These are phyloP conservation scores for Stegostoma tigrinum DNA, from an alignment of 2,113 vertebrate species.

Conservation along the genomic window DNA sequence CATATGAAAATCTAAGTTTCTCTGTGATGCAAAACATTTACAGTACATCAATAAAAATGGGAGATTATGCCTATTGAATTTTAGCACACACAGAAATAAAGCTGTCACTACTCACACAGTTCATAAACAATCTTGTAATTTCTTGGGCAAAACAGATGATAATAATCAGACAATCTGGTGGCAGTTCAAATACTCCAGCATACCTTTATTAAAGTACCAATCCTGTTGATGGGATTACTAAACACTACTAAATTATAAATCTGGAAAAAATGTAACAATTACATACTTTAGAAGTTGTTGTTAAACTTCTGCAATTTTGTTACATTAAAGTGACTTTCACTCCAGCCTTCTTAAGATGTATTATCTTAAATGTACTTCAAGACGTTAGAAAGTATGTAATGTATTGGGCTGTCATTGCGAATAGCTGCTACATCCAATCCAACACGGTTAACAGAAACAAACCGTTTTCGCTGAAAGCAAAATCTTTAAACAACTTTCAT, in stretches of 20 bases:
- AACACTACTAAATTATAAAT: neutral
- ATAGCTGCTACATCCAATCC: neutral
- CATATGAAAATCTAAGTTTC: neutral
- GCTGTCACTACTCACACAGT: neutral
- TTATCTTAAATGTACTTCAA: conserved; percentile 25
- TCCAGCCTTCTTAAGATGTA: neutral
- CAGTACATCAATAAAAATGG: neutral
- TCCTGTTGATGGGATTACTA: neutral
- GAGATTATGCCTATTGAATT: neutral
- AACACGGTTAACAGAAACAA: neutral
- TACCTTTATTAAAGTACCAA: neutral
- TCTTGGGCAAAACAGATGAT: neutral
- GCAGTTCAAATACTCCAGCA: neutral
- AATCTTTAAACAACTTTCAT: neutral
- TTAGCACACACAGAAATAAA: neutral
- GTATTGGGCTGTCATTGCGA: neutral
- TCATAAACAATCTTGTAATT: neutral
- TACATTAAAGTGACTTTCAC: neutral
- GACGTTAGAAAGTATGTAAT: neutral
- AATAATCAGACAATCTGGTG: neutral
- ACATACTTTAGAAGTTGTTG: neutral
- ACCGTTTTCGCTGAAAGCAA: no score
- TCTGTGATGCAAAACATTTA: neutral
- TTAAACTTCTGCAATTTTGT: conserved; percentile 5
- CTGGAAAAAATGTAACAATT: neutral